phyloP scores from a whole-genome alignment of 2,113 vertebrate species.

The Datnioides undecimradiatus region DNA sequence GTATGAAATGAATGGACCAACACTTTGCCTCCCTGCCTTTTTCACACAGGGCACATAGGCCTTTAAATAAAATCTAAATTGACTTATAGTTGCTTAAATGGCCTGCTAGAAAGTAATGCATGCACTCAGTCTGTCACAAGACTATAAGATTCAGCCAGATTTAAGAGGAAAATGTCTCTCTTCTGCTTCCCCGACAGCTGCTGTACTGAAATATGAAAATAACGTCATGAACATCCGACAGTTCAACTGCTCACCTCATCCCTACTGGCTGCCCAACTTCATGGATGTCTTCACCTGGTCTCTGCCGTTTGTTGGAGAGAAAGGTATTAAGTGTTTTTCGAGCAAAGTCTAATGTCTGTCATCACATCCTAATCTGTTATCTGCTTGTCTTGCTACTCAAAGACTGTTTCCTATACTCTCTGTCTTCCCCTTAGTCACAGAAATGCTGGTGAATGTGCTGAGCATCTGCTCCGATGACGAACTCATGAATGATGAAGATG shows the following conservation, averaged over 20 bases:
- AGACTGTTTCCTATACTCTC: neutral
- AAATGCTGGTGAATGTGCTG: constrained; percentile 89
- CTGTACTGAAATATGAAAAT: constrained; percentile 89
- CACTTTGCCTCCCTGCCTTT: neutral
- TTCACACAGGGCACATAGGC: neutral
- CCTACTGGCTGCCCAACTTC: constrained; percentile 90
- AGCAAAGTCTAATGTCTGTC: neutral
- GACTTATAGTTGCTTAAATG: no score
- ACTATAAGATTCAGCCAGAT: neutral
- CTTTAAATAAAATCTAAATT: no score
- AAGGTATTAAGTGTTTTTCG: constrained; percentile 78
- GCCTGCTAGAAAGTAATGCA: no score
- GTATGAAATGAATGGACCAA: neutral
- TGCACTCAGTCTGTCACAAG: neutral
- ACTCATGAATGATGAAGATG: constrained; percentile 87
- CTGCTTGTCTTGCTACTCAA: neutral
- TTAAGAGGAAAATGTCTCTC: neutral
- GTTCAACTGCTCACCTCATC: constrained; percentile 89
- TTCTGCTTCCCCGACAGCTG: constrained; percentile 76
- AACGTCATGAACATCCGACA: constrained; percentile 91
- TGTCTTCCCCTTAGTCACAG: constrained; percentile 83
- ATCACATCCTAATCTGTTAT: neutral
- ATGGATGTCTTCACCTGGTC: constrained; percentile 91
- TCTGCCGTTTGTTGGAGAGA: constrained; percentile 88
- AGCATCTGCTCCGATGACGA: constrained; percentile 89